A percentile compares a stretch with the other conserved stretches of the same genome.
Evolutionary conservation across 2,888 invertebrate genomes (phyloP).

Genomic region (Pristionchus japonicus): DNA sequence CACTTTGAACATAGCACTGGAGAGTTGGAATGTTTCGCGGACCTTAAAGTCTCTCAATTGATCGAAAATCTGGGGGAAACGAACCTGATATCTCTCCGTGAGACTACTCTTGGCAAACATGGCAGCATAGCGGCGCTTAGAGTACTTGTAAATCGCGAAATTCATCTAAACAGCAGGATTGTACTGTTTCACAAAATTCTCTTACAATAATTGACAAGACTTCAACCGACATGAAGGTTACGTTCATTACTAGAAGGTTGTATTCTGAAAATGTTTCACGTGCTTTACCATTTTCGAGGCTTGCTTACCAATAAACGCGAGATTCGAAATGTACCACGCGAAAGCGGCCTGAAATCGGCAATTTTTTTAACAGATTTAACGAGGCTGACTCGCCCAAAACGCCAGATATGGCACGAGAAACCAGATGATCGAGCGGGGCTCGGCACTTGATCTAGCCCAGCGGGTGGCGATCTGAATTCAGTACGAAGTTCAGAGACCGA

Average conservation of each 20-base stretch:
- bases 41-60: neutral
- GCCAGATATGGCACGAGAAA: neutral
- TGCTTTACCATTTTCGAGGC: neutral
- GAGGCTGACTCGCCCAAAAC: neutral
- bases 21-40: neutral
- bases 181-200: neutral
- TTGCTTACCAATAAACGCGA: neutral
- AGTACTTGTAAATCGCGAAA: neutral
- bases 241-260: neutral
- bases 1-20: neutral
- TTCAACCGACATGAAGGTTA: neutral
- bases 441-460: neutral
- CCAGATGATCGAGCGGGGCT: neutral
- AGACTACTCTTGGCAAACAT: neutral
- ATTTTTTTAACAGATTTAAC: neutral
- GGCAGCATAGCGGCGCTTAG: neutral
- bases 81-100: constrained; percentile 10
- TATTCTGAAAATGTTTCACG: neutral
- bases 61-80: no score
- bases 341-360: neutral
- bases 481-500: no score
- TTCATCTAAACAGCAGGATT: neutral
- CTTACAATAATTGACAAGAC: neutral
- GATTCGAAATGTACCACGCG: neutral
- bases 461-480: neutral